Conservation (phyloP, 1,140 invertebrate species). For the Berghia stephanieae region DNA sequence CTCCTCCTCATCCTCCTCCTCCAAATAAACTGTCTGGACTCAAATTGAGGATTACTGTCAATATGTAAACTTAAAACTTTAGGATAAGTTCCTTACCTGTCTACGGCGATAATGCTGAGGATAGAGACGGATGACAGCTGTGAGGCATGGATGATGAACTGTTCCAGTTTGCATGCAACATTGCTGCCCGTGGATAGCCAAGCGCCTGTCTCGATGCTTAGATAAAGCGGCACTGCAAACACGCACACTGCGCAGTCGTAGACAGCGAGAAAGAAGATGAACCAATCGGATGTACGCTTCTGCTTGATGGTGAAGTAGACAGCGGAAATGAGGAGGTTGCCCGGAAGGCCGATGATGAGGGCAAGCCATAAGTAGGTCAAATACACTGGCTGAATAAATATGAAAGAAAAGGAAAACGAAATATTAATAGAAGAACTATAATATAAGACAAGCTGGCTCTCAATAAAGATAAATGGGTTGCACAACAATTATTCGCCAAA, state of each 20-base stretch:
- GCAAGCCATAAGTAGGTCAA: slow-evolving; percentile 25
- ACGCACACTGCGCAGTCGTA: slow-evolving; percentile 31
- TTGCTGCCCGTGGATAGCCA: slow-evolving; percentile 25
- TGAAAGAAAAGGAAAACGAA: neutral
- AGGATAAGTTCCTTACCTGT: no score
- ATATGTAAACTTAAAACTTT: no score
- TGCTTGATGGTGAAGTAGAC: slow-evolving; percentile 18
- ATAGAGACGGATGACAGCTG: slow-evolving; percentile 28
- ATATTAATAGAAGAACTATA: no score
- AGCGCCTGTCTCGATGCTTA: slow-evolving; percentile 31
- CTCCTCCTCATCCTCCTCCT: no score
- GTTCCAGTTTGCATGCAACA: slow-evolving; percentile 30
- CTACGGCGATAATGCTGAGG: slow-evolving; percentile 27
- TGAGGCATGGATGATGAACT: slow-evolving; percentile 25
- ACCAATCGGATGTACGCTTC: slow-evolving; percentile 31
- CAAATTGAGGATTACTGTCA: no score
- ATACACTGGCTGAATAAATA: slow-evolving; percentile 23
- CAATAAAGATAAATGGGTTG: no score
- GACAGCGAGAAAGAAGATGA: slow-evolving; percentile 31
- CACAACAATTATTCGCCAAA: no score
- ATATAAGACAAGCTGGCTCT: no score
- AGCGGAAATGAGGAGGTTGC: slow-evolving; percentile 23
- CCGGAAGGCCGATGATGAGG: slow-evolving; percentile 26
- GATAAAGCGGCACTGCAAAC: slow-evolving; percentile 27
- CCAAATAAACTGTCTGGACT: no score